These are phyloP conservation scores for Phalacrocorax pelagicus DNA, from an alignment of 2,113 vertebrate genomes.

Conservation along the genomic window DNA sequence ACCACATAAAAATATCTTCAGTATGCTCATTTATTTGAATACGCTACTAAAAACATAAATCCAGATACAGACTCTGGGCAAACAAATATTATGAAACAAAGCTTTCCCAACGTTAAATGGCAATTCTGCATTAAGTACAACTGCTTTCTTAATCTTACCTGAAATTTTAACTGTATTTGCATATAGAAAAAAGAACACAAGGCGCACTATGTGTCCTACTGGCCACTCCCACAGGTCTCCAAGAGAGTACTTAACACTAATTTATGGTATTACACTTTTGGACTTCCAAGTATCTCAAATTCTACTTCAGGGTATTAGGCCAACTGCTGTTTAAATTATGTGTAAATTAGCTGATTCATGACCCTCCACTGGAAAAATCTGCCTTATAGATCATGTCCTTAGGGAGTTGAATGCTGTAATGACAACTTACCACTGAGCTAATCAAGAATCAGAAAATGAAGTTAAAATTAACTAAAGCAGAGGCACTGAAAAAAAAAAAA, in stretches of 20 bases:
- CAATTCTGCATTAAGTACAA: background rate
- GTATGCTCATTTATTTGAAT: background rate
- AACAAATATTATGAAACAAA: background rate
- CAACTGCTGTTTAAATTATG: slow-evolving; percentile 41
- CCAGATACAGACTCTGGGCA: background rate
- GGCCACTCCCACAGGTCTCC: background rate
- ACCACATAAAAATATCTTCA: background rate
- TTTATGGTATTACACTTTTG: background rate
- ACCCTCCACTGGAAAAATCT: background rate
- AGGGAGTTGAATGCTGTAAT: background rate
- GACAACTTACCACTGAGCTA: slow-evolving; percentile 30
- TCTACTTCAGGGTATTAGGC: slow-evolving; percentile 29
- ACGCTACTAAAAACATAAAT: background rate
- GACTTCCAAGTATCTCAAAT: background rate
- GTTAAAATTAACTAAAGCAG: slow-evolving; percentile 16
- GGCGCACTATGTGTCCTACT: background rate
- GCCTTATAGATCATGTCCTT: slow-evolving; percentile 9
- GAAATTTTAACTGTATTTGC: background rate
- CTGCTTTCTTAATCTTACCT: background rate
- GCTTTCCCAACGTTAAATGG: background rate
- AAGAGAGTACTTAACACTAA: background rate
- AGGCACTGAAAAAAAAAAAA: background rate
- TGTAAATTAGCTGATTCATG: background rate
- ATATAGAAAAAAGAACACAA: background rate
- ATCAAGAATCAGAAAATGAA: slow-evolving; percentile 30